Base-by-base conservation (phyloP, 2,113 vertebrate genomes). In the Cephalopterus ornatus region DNA sequence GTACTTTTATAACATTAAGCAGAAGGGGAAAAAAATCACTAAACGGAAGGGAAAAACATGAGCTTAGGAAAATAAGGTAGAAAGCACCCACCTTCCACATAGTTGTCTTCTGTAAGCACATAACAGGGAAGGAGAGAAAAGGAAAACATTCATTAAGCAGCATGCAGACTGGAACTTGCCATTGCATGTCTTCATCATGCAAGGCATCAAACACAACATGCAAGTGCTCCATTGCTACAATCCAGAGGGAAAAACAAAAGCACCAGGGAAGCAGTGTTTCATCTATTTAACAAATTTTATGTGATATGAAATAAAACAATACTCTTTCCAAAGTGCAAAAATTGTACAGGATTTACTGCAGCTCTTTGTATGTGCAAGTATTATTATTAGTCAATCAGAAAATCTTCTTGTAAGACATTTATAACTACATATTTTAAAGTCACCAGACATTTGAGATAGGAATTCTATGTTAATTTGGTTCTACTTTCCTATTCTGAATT, bases 111-210 rank as follows among this genome's bases (percentile, higher is more conserved):
- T 99, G 99, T 98, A 98, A 99, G 99, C 99, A 99, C 98, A 97
- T 98, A 98, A 98, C 98, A 99, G 98, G 98, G 98, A 99, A 98
- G 99, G 98, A 99, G 98, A 99, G 98, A 99, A 99, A 99, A 98
- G 99, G 99, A 98, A 99, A 98, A 99, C 98, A 99, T 99, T 99
- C 98, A 99, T 99, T 99, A 99, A 99, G 99, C 98, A 98, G 99
- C 99, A 99, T 99, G 99, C 99, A 99, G 98, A 99, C 99, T 98
- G 97, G 98, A 98, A 98, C 98, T 98, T 98, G 99, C 99, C 99
- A 84, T 98, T 99, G 99, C 99, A 99, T 99, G 99, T 98, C 93
- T 98, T 98, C 95, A 96, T 98, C 99, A 99, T 99, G 99, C 99
- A 99, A 99, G 99, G 99, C 99, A 98, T 97, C 98, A 98, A 98